Evolutionary conservation across 2,113 vertebrate genomes (phyloP), one percentile per base, ranked within the genome.

Genomic region (Mustela lutreola): DNA sequence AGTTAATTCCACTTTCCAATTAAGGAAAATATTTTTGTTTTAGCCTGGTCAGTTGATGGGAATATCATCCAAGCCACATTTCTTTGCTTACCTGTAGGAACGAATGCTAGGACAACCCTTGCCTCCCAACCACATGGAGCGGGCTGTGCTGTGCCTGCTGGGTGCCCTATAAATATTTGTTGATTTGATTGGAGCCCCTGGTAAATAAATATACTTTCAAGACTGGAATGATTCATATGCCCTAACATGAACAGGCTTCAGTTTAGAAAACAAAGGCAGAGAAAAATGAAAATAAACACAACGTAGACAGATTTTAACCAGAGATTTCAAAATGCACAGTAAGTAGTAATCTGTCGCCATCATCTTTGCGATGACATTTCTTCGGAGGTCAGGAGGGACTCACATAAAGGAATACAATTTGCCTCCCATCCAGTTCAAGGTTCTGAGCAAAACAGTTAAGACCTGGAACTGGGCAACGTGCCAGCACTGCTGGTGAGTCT

Each of bases 261-360:
- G 65, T 36, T 24, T 91, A 82, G 90, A 94, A 97, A 96, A 80
- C 73, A 97, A 95, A 92, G 73, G 19, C 67, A 87, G 73, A 36
- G 45, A 39, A 83, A 89, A 97, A 92, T 50, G 76, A 97, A 97
- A 97, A 94, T 81, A 97, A 96, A 94, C 81, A 67, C 0, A 1
- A 73, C 70, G 81, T 3, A 21, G 85, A 60, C 85, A 82, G 96
- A 97, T 53, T 63, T 73, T 81, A 76, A 42, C 26, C 76, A 85
- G 76, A 58, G 93, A 78, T 70, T 83, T 91, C 67, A 31, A 53
- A 85, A 89, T 65, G 78, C 82, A 39, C 71, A 24, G 76, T 78
- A 39, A 91, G 88, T 45, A 92, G 84, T 53, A 78, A 96, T 96
- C 98, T 78, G 94, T 58, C 12, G 36, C 83, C 80, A 36, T 97